Conservation (phyloP, 1,140 invertebrate species). For the Diabrotica virgifera region DNA sequence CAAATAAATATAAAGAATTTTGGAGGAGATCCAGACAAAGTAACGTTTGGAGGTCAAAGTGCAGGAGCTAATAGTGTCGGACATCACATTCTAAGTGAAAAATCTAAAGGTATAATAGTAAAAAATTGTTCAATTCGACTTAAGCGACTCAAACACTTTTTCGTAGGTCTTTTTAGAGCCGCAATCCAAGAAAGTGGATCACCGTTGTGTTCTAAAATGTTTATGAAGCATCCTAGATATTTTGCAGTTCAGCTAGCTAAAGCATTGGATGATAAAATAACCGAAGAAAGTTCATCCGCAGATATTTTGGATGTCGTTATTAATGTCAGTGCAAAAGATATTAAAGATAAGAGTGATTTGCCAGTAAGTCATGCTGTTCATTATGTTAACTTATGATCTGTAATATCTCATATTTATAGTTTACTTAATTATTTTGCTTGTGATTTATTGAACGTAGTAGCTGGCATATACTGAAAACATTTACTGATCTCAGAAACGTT, state of each 20-base stretch:
- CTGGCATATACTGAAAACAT: too few relatives aligned
- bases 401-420: too few relatives aligned
- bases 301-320: constrained; percentile 15
- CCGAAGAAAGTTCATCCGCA: constrained; percentile 12
- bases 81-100: constrained; percentile 40
- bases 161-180: constrained; percentile 19
- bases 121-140: not conserved
- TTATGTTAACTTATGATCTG: too few relatives aligned
- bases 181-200: constrained; percentile 21
- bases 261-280: constrained; percentile 6
- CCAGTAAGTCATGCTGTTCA: too few relatives aligned
- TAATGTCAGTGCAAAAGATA: constrained; percentile 14
- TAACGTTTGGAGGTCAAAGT: constrained; percentile 68
- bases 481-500: too few relatives aligned
- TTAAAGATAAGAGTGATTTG: constrained; percentile 14
- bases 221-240: constrained; percentile 11
- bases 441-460: too few relatives aligned
- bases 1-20: constrained; percentile 55
- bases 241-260: constrained; percentile 7
- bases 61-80: constrained; percentile 56
- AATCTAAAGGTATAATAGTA: constrained; percentile 1
- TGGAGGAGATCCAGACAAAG: constrained; percentile 67
- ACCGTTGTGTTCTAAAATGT: constrained; percentile 13
- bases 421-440: too few relatives aligned
- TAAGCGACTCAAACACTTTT: too few relatives aligned